Evolutionary conservation across 2,888 invertebrate species (phyloP), one percentile per base, ranked within the genome.

Genomic region (Melanotus villosus): DNA sequence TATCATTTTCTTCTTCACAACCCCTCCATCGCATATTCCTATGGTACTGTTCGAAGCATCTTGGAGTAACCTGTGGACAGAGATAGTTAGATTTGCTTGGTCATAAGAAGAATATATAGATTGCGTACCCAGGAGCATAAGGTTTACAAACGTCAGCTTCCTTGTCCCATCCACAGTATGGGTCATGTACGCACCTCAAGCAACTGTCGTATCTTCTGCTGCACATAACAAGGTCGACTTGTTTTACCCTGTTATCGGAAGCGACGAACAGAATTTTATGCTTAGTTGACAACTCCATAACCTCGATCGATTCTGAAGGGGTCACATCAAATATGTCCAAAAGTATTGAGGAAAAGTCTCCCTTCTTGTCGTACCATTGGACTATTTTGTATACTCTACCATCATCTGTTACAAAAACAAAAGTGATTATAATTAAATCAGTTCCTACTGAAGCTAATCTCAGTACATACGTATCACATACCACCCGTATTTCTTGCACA

Each of bases 141-240:
- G 96, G 94, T 78, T 94, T 92, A 87, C 97, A 97, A 59, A 93
- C 91, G 74, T 92, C 93, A 9, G 91, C 90, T 75, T 96, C 95
- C 77, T 94, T 92, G 82, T 97, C 97, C 98, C 98, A 98, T 21
- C 97, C 97, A 82, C 98, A 98, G 85, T 97, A 97, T 0, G 98
- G 97, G 86, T 98, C 98, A 81, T 95, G 92, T 18, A 97, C 95
- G 86, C 98, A 98, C 65, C 96, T 88, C 78, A 96, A 90, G 84
- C 97, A 98, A 81, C 94, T 96, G 86, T 96, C 95, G 86, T 97
- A 97, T 76, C 96, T 90, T 57, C 94, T 90, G 76, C 93, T 93
- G 84, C 97, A 97, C 90, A 97, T 91, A 66, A 95, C 94, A 78
- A 97, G 86, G 80, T 95, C 93, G 77, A 97, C 92, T 86, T 97